Evolutionary conservation across 2,113 vertebrate genomes (phyloP).

Genomic region (Hippocampus mohnikei): DNA sequence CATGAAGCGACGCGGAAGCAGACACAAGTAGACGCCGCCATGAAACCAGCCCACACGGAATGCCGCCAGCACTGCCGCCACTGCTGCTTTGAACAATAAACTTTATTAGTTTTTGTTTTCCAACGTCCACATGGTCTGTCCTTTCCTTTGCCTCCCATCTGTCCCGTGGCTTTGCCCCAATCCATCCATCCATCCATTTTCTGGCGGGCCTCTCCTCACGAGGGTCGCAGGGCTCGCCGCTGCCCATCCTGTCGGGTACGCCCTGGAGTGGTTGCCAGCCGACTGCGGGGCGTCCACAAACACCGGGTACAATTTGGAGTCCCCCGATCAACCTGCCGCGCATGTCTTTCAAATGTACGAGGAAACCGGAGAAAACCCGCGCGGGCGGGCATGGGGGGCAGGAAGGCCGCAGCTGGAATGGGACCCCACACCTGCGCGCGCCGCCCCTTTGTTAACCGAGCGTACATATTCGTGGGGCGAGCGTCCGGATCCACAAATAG

Average conservation of each 20-base stretch:
- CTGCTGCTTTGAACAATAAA: not conserved
- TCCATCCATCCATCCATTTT: not conserved
- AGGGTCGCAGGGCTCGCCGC: too few species aligned
- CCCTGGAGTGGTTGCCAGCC: too few species aligned
- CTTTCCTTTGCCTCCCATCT: not conserved
- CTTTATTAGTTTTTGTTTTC: not conserved
- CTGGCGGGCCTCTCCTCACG: too few species aligned
- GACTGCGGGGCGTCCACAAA: accelerated
- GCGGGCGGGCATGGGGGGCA: too few species aligned
- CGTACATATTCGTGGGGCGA: not conserved
- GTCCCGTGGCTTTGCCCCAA: not conserved
- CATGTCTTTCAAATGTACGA: too few species aligned
- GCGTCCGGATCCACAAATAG: conserved; percentile 34
- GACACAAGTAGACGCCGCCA: conserved; percentile 82
- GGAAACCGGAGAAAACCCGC: too few species aligned
- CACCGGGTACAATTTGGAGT: too few species aligned
- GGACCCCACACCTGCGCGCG: too few species aligned
- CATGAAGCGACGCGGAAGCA: conserved; percentile 97
- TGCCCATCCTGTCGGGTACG: too few species aligned
- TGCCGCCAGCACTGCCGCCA: not conserved
- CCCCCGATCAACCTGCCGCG: too few species aligned
- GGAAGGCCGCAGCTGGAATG: too few species aligned
- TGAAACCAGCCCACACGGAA: not conserved
- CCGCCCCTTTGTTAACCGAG: not conserved
- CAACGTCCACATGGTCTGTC: not conserved